Evolutionary conservation across 2,888 invertebrate genomes (phyloP).

Genomic region (Lacanobia wlatinum): DNA sequence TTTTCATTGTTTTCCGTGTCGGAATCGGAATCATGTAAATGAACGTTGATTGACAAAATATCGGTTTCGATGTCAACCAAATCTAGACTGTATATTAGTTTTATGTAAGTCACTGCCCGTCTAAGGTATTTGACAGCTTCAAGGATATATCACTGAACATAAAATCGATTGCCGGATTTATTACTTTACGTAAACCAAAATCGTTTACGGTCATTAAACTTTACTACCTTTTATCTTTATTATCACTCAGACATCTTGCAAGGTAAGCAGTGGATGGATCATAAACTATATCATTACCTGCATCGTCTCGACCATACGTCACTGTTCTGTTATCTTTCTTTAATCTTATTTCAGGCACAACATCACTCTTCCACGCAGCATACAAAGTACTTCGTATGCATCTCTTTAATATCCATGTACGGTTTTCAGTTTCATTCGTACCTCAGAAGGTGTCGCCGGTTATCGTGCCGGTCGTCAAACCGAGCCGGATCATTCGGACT

Average conservation of each 20-base stretch:
- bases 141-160: constrained; percentile 6
- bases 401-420: constrained; percentile 58
- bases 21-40: constrained; percentile 7
- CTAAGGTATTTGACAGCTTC: not conserved
- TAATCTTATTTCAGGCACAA: constrained; percentile 36
- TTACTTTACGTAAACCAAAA: constrained; percentile 32
- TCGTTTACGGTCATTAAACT: constrained; percentile 26
- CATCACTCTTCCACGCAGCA: constrained; percentile 10
- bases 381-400: constrained; percentile 35
- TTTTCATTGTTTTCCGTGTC: constrained; percentile 31
- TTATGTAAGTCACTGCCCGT: not conserved
- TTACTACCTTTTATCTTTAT: constrained; percentile 18
- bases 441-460: constrained; percentile 76
- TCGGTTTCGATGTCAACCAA: constrained; percentile 2
- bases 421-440: constrained; percentile 83
- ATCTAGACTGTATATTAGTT: not conserved
- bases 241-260: constrained; percentile 8
- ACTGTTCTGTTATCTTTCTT: constrained; percentile 1
- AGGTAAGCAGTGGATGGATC: constrained; percentile 20
- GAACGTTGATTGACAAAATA: not conserved
- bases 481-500: constrained; percentile 83
- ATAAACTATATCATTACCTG: constrained; percentile 17
- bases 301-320: constrained; percentile 2
- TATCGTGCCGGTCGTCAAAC: constrained; percentile 78
- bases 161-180: constrained; percentile 27